phyloP scores from a whole-genome alignment of 2,888 invertebrate genomes.

The Amorpha juglandis region DNA sequence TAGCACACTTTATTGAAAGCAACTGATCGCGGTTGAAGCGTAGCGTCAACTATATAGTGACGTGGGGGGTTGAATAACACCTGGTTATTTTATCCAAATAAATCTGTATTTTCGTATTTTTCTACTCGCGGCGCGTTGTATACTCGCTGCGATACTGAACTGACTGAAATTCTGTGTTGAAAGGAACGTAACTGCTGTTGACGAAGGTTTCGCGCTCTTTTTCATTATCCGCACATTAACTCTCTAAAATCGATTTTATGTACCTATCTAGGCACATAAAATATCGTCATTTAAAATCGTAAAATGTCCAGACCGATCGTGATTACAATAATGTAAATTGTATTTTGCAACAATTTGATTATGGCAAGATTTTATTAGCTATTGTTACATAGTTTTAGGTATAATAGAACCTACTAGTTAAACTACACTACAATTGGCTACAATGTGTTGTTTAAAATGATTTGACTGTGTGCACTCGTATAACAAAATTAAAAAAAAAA shows the following conservation, averaged over 20 bases:
- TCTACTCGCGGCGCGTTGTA: slow-evolving; percentile 6
- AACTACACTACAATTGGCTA: neutral
- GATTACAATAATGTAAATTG: neutral
- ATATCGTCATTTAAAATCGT: neutral
- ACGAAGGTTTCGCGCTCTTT: slow-evolving; percentile 1
- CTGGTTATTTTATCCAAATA: slow-evolving; percentile 6
- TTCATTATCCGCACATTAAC: slow-evolving; percentile 6
- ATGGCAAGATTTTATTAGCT: neutral
- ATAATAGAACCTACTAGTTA: too few species aligned
- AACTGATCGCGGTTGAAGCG: slow-evolving; percentile 32
- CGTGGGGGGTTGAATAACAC: neutral
- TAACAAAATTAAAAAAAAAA: too few species aligned
- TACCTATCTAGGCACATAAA: neutral
- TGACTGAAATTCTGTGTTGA: slow-evolving; percentile 19
- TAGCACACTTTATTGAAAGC: slow-evolving; percentile 42
- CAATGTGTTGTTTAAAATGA: too few species aligned
- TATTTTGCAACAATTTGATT: neutral
- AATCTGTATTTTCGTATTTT: neutral
- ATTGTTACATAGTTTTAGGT: slow-evolving; percentile 11
- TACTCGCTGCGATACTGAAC: neutral
- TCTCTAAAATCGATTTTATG: neutral
- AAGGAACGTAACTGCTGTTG: slow-evolving; percentile 4
- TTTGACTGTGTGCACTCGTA: too few species aligned
- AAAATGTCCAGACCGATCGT: too few species aligned
- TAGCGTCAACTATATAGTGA: slow-evolving; percentile 8